Evolutionary conservation across 2,888 invertebrate genomes (phyloP).

Genomic region (Dioctria rufipes): DNA sequence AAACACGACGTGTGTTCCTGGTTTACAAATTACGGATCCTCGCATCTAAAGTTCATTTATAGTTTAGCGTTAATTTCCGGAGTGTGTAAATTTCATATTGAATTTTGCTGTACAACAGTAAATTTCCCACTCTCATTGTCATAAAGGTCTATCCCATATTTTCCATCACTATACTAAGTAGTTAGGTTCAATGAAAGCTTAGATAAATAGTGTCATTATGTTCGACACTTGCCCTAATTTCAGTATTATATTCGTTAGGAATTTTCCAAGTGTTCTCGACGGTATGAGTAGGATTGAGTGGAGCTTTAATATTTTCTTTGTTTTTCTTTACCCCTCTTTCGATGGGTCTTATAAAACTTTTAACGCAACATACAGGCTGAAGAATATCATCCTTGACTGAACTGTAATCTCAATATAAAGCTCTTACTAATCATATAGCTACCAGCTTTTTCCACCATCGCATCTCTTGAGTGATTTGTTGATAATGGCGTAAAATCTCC

Average conservation of each 20-base stretch:
- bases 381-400: conserved; percentile 7
- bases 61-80: no score
- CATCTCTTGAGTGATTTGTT: conserved; percentile 48
- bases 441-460: conserved; percentile 9
- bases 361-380: neutral
- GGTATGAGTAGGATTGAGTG: no score
- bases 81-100: no score
- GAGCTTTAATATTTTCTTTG: no score
- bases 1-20: no score
- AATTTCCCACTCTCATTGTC: no score
- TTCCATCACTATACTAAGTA: no score
- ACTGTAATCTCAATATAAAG: conserved; percentile 18
- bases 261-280: no score
- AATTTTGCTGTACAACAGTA: no score
- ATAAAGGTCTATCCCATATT: no score
- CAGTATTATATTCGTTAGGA: neutral
- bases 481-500: conserved; percentile 55
- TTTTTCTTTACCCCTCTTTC: neutral
- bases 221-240: conserved; percentile 38
- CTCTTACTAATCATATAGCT: conserved; percentile 14
- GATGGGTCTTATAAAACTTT: neutral
- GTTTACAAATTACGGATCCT: no score
- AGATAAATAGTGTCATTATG: conserved; percentile 30
- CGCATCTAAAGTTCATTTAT: no score
- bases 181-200: neutral